Percentiles rank a stretch among this genome's conserved stretches.
Conservation (phyloP, 2,797 vertebrate species). For the Microtus agrestis region DNA sequence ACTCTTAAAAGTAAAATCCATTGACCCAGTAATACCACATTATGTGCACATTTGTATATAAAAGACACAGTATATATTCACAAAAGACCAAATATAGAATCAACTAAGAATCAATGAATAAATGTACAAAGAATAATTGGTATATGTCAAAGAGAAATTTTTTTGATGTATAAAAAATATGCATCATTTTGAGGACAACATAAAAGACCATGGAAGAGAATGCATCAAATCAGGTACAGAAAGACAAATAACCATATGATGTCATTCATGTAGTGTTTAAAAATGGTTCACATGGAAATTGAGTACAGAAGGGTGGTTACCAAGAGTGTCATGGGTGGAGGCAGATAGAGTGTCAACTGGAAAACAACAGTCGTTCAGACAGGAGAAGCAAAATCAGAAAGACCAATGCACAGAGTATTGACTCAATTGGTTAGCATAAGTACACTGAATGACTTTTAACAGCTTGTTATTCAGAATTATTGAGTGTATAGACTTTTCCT, state of each 20-base stretch:
- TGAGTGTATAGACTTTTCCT: background rate
- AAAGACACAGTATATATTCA: background rate
- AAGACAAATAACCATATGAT: background rate
- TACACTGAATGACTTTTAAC: background rate
- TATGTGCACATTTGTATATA: background rate
- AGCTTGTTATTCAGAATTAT: background rate
- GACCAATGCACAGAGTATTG: background rate
- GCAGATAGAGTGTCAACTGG: background rate
- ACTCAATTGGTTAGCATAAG: background rate
- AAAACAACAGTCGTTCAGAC: background rate
- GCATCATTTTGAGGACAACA: too few relatives aligned
- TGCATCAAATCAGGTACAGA: too few relatives aligned
- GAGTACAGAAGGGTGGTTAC: background rate
- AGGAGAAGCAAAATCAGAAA: background rate
- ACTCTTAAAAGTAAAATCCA: background rate
- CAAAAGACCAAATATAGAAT: background rate
- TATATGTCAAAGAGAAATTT: too few relatives aligned
- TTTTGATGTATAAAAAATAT: background rate
- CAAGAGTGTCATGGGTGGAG: background rate
- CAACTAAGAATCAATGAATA: background rate
- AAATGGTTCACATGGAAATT: background rate
- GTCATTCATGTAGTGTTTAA: too few relatives aligned
- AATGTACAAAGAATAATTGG: background rate
- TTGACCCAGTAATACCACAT: background rate
- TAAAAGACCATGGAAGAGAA: accelerated